Conservation (phyloP, 92 coral and sea anemone species). For the Epizoanthus illoricatus region DNA sequence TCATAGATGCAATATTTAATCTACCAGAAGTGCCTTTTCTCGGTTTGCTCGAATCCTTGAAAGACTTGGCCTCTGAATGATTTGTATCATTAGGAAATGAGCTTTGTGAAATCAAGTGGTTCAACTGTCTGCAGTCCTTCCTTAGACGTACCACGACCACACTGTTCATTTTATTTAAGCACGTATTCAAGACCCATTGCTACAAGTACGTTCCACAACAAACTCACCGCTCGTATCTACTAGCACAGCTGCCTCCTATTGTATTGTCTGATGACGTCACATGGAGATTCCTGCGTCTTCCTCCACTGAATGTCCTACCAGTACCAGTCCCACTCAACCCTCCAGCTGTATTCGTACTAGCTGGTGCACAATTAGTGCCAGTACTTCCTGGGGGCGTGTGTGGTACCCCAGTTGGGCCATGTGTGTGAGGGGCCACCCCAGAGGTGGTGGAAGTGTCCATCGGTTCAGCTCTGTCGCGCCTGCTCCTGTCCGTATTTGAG, state of each 20-base stretch:
- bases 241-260: conserved; percentile 42
- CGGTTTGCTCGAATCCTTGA: too few relatives aligned
- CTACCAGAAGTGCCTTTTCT: too few relatives aligned
- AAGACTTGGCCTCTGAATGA: too few relatives aligned
- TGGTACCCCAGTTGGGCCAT: neutral
- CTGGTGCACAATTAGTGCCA: neutral
- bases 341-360: neutral
- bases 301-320: conserved; percentile 66
- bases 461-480: conserved; percentile 42
- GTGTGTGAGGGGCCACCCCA: neutral
- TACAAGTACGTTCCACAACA: too few relatives aligned
- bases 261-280: conserved; percentile 90
- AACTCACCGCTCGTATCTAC: conserved; percentile 28
- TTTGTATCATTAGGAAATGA: too few relatives aligned
- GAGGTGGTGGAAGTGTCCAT: conserved; percentile 37
- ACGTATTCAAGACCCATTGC: too few relatives aligned
- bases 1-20: too few relatives aligned
- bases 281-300: conserved; percentile 75
- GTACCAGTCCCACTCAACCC: conserved; percentile 20
- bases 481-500: conserved; percentile 40
- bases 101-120: too few relatives aligned
- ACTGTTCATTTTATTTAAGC: too few relatives aligned
- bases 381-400: neutral
- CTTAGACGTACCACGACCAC: too few relatives aligned
- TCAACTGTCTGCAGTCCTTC: too few relatives aligned